A percentile compares a stretch with the other conserved stretches of the same genome.
Conservation (phyloP, 2,113 vertebrate species). For the Nothobranchius furzeri region DNA sequence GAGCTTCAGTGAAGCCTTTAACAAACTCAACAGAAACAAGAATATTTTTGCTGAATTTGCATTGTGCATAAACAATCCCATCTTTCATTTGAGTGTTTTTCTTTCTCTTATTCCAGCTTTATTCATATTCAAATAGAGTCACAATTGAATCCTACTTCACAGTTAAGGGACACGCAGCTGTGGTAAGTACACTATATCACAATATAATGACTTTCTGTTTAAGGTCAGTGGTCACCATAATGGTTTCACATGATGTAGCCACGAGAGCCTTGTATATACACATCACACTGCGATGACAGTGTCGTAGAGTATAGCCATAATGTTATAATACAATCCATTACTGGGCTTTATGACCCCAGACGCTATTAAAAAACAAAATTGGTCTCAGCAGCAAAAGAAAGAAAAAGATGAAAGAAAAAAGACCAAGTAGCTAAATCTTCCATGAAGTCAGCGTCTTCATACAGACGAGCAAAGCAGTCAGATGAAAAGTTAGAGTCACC, state of each 20-base stretch:
- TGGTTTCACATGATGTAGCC: slow-evolving; percentile 42
- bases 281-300: slow-evolving; percentile 41
- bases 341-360: slow-evolving; percentile 49
- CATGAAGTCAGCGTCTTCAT: slow-evolving; percentile 34
- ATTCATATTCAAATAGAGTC: slow-evolving; percentile 36
- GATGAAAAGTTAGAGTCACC: slow-evolving; percentile 39
- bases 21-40: slow-evolving; percentile 27
- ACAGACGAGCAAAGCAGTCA: slow-evolving; percentile 20
- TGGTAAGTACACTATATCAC: slow-evolving; percentile 21
- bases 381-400: slow-evolving; percentile 15
- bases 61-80: slow-evolving; percentile 21
- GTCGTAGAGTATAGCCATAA: slow-evolving; percentile 35
- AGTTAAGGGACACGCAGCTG: slow-evolving; percentile 20
- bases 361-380: slow-evolving; percentile 53
- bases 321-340: slow-evolving; percentile 48
- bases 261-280: slow-evolving; percentile 34
- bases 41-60: slow-evolving; percentile 50
- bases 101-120: not conserved
- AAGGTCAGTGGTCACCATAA: slow-evolving; percentile 37
- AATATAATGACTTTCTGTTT: slow-evolving; percentile 31
- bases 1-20: slow-evolving; percentile 50
- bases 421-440: slow-evolving; percentile 31
- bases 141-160: slow-evolving; percentile 24
- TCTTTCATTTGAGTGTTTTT: not conserved
- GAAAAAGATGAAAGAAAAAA: slow-evolving; percentile 14